Evolutionary conservation across 2,113 vertebrate species (phyloP).

Genomic region (rat (Rattus norvegicus)): DNA sequence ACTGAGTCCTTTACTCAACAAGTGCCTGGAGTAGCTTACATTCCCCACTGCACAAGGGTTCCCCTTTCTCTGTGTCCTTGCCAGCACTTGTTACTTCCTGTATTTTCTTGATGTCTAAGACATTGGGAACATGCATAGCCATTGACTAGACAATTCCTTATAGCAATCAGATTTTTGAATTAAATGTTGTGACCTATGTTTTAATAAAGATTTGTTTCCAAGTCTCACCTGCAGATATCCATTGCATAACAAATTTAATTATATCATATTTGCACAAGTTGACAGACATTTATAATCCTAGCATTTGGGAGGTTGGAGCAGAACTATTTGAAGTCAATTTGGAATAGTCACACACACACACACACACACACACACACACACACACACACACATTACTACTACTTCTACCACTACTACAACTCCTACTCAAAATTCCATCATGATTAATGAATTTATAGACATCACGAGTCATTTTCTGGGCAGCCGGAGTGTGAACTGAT

Average conservation of each 20-base stretch:
- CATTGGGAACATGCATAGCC: not conserved
- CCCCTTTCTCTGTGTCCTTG: not conserved
- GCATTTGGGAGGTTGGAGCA: not conserved
- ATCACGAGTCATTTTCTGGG: not conserved
- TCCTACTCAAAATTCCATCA: not conserved
- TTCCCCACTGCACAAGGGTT: not conserved
- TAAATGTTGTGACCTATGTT: not conserved
- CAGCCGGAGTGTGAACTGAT: not conserved
- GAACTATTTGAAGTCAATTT: not conserved
- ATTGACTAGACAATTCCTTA: not conserved
- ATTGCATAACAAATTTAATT: not conserved
- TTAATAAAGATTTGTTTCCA: conserved; percentile 35
- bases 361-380: not conserved
- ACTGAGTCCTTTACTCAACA: not conserved
- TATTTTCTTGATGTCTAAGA: not conserved
- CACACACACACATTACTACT: no score
- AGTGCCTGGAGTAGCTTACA: not conserved
- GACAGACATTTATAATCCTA: not conserved
- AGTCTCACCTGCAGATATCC: conserved; percentile 1
- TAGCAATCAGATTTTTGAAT: not conserved
- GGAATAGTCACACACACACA: not conserved
- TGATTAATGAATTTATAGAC: not conserved
- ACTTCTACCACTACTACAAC: no score
- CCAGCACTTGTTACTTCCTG: not conserved
- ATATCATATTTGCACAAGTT: no score